These are phyloP conservation scores for Colistium nudipinnis DNA, from an alignment of 2,113 vertebrate genomes.

Conservation along the genomic window DNA sequence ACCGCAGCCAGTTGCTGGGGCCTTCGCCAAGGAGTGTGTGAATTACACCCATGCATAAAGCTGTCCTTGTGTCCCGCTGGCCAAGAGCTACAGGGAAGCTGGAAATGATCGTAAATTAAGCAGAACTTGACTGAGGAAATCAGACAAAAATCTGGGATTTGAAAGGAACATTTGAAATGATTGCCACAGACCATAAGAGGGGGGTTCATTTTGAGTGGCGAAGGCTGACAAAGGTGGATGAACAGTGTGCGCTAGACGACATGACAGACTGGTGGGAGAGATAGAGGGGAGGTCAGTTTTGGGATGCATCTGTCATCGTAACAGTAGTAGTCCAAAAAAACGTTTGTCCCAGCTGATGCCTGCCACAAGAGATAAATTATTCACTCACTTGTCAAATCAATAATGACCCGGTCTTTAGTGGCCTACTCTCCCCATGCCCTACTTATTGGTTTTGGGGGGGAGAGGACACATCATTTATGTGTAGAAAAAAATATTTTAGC, in stretches of 20 bases:
- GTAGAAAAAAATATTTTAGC: constrained; percentile 53
- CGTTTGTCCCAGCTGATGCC: constrained; percentile 76
- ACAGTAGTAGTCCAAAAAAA: constrained; percentile 49
- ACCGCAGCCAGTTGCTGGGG: constrained; percentile 72
- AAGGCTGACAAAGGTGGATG: constrained; percentile 31
- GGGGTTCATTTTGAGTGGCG: constrained; percentile 48
- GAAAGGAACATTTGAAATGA: constrained; percentile 71
- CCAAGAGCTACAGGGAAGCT: constrained; percentile 76
- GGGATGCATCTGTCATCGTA: constrained; percentile 30
- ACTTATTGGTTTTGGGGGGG: constrained; percentile 69
- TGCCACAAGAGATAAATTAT: constrained; percentile 78
- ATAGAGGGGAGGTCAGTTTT: constrained; percentile 46
- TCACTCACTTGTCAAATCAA: constrained; percentile 81
- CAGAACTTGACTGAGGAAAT: constrained; percentile 71
- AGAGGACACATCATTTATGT: constrained; percentile 57
- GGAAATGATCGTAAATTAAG: constrained; percentile 79
- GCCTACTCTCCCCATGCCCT: constrained; percentile 74
- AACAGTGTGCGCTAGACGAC: constrained; percentile 36
- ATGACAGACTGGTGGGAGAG: constrained; percentile 25
- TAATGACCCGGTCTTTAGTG: constrained; percentile 73
- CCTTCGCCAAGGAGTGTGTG: constrained; percentile 74
- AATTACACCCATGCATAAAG: constrained; percentile 78
- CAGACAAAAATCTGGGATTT: constrained; percentile 75
- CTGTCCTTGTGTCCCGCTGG: constrained; percentile 75
- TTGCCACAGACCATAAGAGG: constrained; percentile 62